These are phyloP conservation scores for Copsychus sechellarum DNA, from an alignment of 2,113 vertebrate genomes.

Conservation along the genomic window DNA sequence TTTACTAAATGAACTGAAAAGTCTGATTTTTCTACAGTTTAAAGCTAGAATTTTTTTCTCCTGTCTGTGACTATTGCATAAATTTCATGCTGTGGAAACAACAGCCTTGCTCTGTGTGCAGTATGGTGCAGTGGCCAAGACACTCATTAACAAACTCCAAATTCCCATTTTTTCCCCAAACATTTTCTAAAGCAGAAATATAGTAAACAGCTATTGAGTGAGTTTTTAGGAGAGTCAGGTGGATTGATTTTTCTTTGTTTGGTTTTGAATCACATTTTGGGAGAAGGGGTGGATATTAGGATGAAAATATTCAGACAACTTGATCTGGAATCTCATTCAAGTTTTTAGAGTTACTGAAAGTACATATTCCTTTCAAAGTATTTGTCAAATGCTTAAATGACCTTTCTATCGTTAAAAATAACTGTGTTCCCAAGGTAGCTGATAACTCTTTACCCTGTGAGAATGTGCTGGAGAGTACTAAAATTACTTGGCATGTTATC, in stretches of 20 bases:
- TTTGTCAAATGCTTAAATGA: neutral
- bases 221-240: fast-evolving
- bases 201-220: neutral
- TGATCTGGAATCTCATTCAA: neutral
- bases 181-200: neutral
- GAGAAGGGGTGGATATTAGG: neutral
- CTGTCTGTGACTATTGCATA: neutral
- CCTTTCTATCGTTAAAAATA: neutral
- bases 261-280: fast-evolving
- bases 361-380: neutral
- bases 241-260: neutral
- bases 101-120: neutral
- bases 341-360: neutral
- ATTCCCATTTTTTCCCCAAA: neutral
- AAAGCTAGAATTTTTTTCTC: neutral
- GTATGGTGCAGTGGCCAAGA: neutral
- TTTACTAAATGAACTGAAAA: neutral
- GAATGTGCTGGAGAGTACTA: neutral
- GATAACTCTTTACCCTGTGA: neutral
- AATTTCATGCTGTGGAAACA: neutral
- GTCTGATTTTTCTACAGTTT: neutral
- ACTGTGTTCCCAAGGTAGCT: neutral
- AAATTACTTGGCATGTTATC: neutral
- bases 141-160: neutral
- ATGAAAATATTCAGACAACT: neutral